These are phyloP conservation scores for Sapajus apella DNA, from an alignment of 2,113 vertebrate genomes.

Conservation along the genomic window DNA sequence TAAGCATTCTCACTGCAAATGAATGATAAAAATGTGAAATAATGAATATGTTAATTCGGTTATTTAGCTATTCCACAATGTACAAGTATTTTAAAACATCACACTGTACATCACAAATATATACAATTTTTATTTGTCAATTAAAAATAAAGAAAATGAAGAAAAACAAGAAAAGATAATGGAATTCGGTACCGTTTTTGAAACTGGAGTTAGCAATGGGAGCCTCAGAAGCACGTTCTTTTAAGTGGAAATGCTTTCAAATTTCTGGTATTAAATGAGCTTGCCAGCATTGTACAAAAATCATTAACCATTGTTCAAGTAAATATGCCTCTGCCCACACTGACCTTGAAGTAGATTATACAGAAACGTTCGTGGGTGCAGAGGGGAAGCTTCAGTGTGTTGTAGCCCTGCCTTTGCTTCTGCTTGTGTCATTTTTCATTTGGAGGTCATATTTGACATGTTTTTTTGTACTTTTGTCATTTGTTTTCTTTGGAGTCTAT, in stretches of 20 bases:
- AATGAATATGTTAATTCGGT: not conserved
- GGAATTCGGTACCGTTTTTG: not conserved
- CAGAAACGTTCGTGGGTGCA: not conserved
- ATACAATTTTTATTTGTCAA: not conserved
- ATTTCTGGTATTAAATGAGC: not conserved
- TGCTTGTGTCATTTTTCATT: not conserved
- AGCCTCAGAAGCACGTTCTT: not conserved
- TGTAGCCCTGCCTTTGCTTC: not conserved
- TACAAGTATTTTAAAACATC: not conserved
- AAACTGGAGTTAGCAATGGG: not conserved
- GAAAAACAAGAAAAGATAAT: not conserved
- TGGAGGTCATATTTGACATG: not conserved
- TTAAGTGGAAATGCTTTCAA: conserved; percentile 38
- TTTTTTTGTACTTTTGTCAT: not conserved
- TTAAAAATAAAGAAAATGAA: not conserved
- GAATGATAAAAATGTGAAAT: not conserved
- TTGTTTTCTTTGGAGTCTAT: not conserved
- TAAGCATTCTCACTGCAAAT: not conserved
- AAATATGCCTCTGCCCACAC: not conserved
- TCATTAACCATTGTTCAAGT: conserved; percentile 1
- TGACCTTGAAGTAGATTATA: not conserved
- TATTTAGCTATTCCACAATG: not conserved
- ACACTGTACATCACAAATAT: not conserved
- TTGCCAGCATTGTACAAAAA: not conserved
- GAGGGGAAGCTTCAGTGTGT: not conserved